Percentiles rank a stretch among this genome's conserved stretches.
Conservation (phyloP, 2,113 vertebrate species). For the Campylorhamphus procurvoides region DNA sequence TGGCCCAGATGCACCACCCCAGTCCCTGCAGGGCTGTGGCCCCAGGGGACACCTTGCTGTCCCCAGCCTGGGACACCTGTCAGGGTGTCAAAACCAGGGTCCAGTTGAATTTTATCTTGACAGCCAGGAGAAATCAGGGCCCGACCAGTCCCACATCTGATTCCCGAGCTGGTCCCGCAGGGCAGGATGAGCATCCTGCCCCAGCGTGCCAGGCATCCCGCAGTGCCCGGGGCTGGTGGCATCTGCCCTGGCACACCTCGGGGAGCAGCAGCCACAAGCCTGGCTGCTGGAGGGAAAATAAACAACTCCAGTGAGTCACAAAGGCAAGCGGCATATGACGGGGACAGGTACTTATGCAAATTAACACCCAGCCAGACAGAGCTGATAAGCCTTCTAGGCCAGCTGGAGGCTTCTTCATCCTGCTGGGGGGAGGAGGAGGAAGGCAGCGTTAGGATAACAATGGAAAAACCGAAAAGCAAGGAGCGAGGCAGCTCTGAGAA, state of each 20-base stretch:
- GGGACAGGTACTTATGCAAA: slow-evolving; percentile 71
- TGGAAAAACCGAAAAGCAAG: background rate
- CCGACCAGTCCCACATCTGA: background rate
- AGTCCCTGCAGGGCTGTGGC: background rate
- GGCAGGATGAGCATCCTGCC: background rate
- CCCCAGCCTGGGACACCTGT: background rate
- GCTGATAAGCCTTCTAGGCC: slow-evolving; percentile 67
- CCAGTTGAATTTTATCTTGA: background rate
- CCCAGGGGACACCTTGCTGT: background rate
- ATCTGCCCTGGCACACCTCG: background rate
- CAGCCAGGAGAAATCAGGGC: background rate
- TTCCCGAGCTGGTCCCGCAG: background rate
- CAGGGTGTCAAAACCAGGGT: background rate
- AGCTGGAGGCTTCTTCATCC: slow-evolving; percentile 59
- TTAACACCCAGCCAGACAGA: slow-evolving; percentile 68
- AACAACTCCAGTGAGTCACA: slow-evolving; percentile 50
- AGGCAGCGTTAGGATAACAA: slow-evolving; percentile 9
- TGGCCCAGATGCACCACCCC: background rate
- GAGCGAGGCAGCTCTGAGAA: background rate
- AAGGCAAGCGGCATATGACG: slow-evolving; percentile 33
- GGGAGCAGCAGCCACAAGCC: background rate
- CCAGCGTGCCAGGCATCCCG: background rate
- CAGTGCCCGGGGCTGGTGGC: background rate
- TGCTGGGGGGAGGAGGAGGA: slow-evolving; percentile 25
- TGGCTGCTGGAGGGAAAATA: slow-evolving; percentile 5